Base-by-base conservation (phyloP, 2,797 vertebrate genomes). In the Acanthurus lineatus region DNA sequence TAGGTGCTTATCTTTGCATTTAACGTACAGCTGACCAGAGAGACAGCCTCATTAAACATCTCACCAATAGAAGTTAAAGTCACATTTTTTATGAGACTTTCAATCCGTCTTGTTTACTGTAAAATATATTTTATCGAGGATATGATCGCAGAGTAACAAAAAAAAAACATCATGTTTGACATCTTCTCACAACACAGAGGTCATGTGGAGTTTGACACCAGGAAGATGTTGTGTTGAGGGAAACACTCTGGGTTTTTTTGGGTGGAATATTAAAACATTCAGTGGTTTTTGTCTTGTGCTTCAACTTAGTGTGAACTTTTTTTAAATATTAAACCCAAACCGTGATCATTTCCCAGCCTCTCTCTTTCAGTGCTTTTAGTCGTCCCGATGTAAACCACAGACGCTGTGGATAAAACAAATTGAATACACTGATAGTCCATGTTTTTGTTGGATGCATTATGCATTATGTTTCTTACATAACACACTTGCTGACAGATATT, bases 321-420 rank as follows among this genome's bases (percentile, higher is more conserved):
- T 28, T 51, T 20, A n/a, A 71, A 71, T 58, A 52, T 59, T 65
- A 53, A 11, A 52, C 35, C 38, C 15, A 64, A 70, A 57, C 57
- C 12, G 35, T 45, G 17, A 20, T 10, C 9, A 6, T 25, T 14
- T n/a, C 15, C 17, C 7, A 15, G 66, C 10, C 48, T 38, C 8
- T 38, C 8, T 3, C 25, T 49, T 35, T 64, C 3, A 22, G 6
- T 62, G 40, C 57, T 42, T 56, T 8, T 20, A 61, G 22, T 22
- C 58, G 19, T 77, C 15, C 25, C 7, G 3, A 35, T n/a, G n/a
- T 44, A 58, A 35, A 15, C 53, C 15, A 57, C 17, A 49, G 17
- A 20, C 54, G 11, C 1, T 62, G 44, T 45, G 12, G n/a, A 1
- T 48, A 6, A 47, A 78, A 54, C 1, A 38, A 42, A 60, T 40